Base-by-base conservation (phyloP, 2,888 invertebrate genomes). In the Drosophila pseudotakahashii region DNA sequence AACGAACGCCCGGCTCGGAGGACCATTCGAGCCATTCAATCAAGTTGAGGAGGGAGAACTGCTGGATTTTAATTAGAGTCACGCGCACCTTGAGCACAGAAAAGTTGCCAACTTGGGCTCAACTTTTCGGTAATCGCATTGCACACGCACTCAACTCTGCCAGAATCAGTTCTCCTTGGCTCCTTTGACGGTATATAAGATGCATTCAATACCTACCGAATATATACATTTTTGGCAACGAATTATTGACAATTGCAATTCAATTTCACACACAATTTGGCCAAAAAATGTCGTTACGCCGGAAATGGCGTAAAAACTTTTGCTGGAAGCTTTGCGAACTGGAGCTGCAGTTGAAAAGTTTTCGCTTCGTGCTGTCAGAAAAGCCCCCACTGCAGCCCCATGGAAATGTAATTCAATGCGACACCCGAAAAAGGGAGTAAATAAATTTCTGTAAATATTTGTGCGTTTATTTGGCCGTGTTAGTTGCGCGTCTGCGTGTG, bases 241-340 rank as follows among this genome's bases (percentile, higher is more conserved):
- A 82, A 82, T 82, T 82, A 82, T 82, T 82, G 82, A 82, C 82
- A 82, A 82, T 82, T 82, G 82, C 82, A 82, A 82, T 82, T 82
- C 87, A 86, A 82, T 82, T 82, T 82, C 87, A 86, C 82, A 82
- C 82, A 86, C 82, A 82, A 82, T 82, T 82, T 82, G 82, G 77
- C 77, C 75, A 83, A 78, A 83, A 86, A 86, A 64, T 75, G 81
- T 86, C 73, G 57, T 73, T 79, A 52, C 62, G 71, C 73, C 78
- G 86, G 81, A 86, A 82, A 86, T 75, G 63, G 73, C 76, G 60
- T 66, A 66, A 76, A 74, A 79, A 77, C 68, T 67, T 80, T 80
- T 70, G 26, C 54, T 50, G 60, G 68, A 53, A 53, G 39, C 58
- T 59, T 32, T 16, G 76, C 58, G 26, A 82, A 77, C 68, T 69